phyloP scores from a whole-genome alignment of 2,797 vertebrate genomes.

The Huso huso region DNA sequence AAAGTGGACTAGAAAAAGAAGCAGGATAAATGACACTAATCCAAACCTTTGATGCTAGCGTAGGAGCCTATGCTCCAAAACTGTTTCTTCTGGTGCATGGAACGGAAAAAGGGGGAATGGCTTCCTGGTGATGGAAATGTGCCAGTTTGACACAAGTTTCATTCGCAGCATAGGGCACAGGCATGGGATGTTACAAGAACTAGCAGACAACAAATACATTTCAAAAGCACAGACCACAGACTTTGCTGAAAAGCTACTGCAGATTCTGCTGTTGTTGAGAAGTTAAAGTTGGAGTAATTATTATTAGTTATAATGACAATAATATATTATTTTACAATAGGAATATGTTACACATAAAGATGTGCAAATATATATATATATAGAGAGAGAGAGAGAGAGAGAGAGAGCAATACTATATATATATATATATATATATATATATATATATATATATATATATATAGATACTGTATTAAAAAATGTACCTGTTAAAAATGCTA shows the following conservation, averaged over 20 bases:
- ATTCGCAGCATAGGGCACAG: slow-evolving; percentile 16
- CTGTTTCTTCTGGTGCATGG: not conserved
- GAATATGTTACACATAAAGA: too few species aligned
- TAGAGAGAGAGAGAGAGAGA: too few species aligned
- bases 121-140: not conserved
- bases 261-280: not conserved
- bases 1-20: slow-evolving; percentile 3
- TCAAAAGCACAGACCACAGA: slow-evolving; percentile 36
- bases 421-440: too few species aligned
- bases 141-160: not conserved
- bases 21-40: slow-evolving; percentile 23
- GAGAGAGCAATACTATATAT: too few species aligned
- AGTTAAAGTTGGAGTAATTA: not conserved
- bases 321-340: too few species aligned
- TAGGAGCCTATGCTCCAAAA: not conserved
- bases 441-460: too few species aligned
- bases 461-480: too few species aligned
- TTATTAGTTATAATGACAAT: too few species aligned
- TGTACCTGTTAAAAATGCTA: too few species aligned
- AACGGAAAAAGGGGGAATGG: not conserved
- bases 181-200: slow-evolving; percentile 46
- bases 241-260: slow-evolving; percentile 23
- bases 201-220: slow-evolving; percentile 58
- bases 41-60: slow-evolving; percentile 39
- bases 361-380: too few species aligned